Percentiles rank a stretch among this genome's conserved stretches.
Conservation (phyloP, 2,113 vertebrate species). For the Silurus glanis region DNA sequence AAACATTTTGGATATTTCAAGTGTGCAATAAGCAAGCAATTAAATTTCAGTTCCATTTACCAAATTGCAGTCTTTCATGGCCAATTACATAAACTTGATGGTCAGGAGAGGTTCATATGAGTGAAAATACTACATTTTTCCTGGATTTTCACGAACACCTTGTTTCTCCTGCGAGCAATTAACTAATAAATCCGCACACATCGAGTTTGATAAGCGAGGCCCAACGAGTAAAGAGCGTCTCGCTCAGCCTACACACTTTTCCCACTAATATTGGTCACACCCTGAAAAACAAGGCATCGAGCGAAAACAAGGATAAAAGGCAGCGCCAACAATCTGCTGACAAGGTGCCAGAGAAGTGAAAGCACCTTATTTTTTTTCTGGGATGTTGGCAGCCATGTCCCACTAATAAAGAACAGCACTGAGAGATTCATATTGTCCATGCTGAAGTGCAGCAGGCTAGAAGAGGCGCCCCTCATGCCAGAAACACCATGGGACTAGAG, state of each 20-base stretch:
- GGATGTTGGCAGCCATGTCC: constrained; percentile 65
- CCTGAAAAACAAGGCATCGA: constrained; percentile 13
- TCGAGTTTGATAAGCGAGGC: no score
- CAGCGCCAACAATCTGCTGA: constrained; percentile 58
- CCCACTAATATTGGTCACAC: constrained; percentile 18
- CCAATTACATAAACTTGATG: not conserved
- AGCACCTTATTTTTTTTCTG: constrained; percentile 62
- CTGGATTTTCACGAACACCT: not conserved
- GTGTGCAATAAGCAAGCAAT: not conserved
- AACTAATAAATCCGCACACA: not conserved
- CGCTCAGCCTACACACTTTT: constrained; percentile 7
- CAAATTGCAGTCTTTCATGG: not conserved
- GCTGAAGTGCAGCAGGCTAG: constrained; percentile 52
- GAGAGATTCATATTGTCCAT: constrained; percentile 66
- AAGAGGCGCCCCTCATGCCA: constrained; percentile 51
- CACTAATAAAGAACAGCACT: constrained; percentile 66
- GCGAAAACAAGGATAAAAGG: constrained; percentile 58
- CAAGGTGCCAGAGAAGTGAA: constrained; percentile 66
- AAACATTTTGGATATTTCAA: not conserved
- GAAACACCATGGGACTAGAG: constrained; percentile 57
- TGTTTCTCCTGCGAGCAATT: not conserved
- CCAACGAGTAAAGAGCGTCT: not conserved
- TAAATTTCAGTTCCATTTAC: not conserved
- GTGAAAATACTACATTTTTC: not conserved
- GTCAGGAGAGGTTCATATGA: not conserved